Percentiles rank a stretch among this genome's conserved stretches.
These are phyloP conservation scores for Vicugna pacos DNA, from an alignment of 2,113 vertebrate genomes.

Conservation along the genomic window DNA sequence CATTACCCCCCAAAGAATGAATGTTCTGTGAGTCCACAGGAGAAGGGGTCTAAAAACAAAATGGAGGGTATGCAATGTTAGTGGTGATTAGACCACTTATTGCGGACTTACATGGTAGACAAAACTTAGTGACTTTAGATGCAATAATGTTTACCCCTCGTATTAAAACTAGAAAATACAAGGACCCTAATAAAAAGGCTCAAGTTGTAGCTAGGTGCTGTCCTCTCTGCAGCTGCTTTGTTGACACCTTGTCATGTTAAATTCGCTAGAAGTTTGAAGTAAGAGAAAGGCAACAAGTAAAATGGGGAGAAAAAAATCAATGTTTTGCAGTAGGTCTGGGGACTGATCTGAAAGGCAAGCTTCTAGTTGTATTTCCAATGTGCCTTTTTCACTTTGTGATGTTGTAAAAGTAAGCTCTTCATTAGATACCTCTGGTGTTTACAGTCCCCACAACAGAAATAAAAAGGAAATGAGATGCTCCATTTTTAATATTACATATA, in stretches of 20 bases:
- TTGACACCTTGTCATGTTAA: conserved; percentile 43
- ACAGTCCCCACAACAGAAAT: conserved; percentile 78
- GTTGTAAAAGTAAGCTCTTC: conserved; percentile 73
- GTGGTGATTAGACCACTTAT: not conserved
- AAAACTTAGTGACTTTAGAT: not conserved
- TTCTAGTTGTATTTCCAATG: conserved; percentile 37
- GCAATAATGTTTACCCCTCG: not conserved
- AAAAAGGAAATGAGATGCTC: conserved; percentile 82
- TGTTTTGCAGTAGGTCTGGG: not conserved
- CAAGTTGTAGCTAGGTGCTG: not conserved
- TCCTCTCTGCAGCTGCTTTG: not conserved
- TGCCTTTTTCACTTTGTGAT: conserved; percentile 66
- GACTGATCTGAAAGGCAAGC: conserved; percentile 28
- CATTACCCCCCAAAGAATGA: not conserved
- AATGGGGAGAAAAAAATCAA: not conserved
- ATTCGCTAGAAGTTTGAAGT: conserved; percentile 4
- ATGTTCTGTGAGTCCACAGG: not conserved
- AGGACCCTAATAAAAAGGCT: not conserved
- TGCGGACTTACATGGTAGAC: not conserved
- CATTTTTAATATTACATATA: conserved; percentile 80
- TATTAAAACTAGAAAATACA: not conserved
- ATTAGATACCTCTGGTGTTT: conserved; percentile 77
- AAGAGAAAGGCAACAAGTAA: not conserved
- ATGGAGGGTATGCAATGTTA: not conserved
- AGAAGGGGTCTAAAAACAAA: not conserved